Evolutionary conservation across 2,797 vertebrate genomes (phyloP), one percentile per base, ranked within the genome.

Genomic region (Pipistrellus nathusii): DNA sequence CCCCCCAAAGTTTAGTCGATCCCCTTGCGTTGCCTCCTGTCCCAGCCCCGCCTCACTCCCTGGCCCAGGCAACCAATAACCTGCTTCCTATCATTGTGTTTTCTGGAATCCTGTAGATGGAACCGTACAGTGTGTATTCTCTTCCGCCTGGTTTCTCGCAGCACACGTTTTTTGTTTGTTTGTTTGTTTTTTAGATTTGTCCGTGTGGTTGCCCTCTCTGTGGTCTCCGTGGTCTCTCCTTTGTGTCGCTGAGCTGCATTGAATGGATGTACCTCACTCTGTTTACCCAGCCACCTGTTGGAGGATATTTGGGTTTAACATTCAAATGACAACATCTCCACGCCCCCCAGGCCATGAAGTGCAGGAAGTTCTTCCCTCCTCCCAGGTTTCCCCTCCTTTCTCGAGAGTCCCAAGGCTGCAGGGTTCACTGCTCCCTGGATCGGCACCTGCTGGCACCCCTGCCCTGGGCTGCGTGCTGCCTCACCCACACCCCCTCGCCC

Each of bases 181-280:
- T n/a, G n/a, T n/a, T n/a, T n/a, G n/a, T n/a, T n/a, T n/a, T n/a
- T n/a, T n/a, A 82, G 73, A 20, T 14, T 17, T 6, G 0, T 5
- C 23, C 0, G 0, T 15, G 25, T 18, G 8, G 44, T 14, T 8
- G 30, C 3, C 20, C 3, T 2, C 1, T 11, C 44, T 11, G 44
- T 44, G 44, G 44, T 25, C 38, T 57, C 32, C 23, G 44, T 44
- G 44, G 44, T 25, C 38, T 51, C 32, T 30, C 32, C 53, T 66
- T 35, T 66, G 46, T 11, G 4, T 38, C 0, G 5, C 59, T 25
- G 51, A 13, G 27, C 68, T 27, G 23, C 14, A 0, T 1, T 7
- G 81, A 32, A 62, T 23, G 11, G 14, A 9, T 12, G 23, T 17
- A 35, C 55, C 64, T 8, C 32, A 13, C 62, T 83, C 30, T 27